These are phyloP conservation scores for Nasonia longicornis DNA, from an alignment of 1,140 invertebrate genomes.

Conservation along the genomic window DNA sequence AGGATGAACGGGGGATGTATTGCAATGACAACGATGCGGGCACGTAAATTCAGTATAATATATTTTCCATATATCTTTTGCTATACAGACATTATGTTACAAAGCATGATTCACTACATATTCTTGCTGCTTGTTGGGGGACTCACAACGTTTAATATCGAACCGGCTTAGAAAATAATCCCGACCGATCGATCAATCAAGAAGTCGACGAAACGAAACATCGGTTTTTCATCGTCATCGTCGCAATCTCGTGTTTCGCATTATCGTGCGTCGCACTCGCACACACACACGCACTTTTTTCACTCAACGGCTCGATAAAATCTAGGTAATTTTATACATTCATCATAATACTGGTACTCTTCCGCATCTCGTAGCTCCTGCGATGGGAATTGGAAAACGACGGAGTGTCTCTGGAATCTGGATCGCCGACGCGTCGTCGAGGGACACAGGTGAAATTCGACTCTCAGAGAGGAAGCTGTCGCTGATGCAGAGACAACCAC, in stretches of 20 bases:
- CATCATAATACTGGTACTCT: slow-evolving; percentile 68
- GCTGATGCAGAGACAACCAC: too few relatives aligned
- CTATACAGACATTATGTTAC: slow-evolving; percentile 71
- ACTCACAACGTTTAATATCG: slow-evolving; percentile 43
- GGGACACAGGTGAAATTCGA: too few relatives aligned
- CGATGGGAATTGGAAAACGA: slow-evolving; percentile 40
- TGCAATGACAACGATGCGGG: slow-evolving; percentile 6
- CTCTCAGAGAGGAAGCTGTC: neutral
- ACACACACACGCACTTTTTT: neutral
- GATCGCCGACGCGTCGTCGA: too few relatives aligned
- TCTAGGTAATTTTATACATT: slow-evolving; percentile 67
- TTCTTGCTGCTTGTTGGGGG: slow-evolving; percentile 39
- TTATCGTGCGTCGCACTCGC: slow-evolving; percentile 27
- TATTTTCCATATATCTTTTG: slow-evolving; percentile 70
- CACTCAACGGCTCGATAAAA: slow-evolving; percentile 52
- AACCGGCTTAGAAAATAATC: slow-evolving; percentile 37
- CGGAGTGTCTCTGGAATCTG: too few relatives aligned
- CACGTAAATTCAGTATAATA: slow-evolving; percentile 69
- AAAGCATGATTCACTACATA: slow-evolving; percentile 65
- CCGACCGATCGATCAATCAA: slow-evolving; percentile 22
- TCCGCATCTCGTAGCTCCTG: slow-evolving; percentile 38
- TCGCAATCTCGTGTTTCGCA: slow-evolving; percentile 20
- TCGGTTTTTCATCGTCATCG: slow-evolving; percentile 9
- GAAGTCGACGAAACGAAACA: slow-evolving; percentile 35
- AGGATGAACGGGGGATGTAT: neutral